phyloP scores from a whole-genome alignment of 1,140 invertebrate genomes.

The Magallana angulata region DNA sequence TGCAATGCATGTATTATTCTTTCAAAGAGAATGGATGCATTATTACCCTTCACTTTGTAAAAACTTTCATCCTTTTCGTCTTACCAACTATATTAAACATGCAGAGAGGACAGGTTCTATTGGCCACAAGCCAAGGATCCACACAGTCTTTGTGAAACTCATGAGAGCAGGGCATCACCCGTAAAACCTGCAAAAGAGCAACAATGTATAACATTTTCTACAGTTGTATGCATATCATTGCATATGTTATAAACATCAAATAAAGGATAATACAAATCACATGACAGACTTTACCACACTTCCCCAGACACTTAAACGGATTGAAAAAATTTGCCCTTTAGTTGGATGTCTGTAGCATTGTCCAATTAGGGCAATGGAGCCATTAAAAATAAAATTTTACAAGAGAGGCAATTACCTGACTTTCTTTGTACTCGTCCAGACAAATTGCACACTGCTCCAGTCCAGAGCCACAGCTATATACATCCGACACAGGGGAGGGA shows the following conservation, averaged over 20 bases:
- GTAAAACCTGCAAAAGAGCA: conserved; percentile 84
- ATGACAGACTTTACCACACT: too few relatives aligned
- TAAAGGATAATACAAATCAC: too few relatives aligned
- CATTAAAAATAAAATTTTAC: too few relatives aligned
- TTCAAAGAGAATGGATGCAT: too few relatives aligned
- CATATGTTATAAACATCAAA: not conserved
- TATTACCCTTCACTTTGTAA: too few relatives aligned
- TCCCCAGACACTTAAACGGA: too few relatives aligned
- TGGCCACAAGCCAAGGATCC: conserved; percentile 91
- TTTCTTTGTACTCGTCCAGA: conserved; percentile 79
- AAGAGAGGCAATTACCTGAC: conserved; percentile 66
- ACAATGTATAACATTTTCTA: not conserved
- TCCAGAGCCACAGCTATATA: conserved; percentile 68
- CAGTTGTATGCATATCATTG: not conserved
- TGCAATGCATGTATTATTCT: too few relatives aligned
- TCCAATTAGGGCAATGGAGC: too few relatives aligned
- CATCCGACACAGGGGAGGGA: conserved; percentile 58
- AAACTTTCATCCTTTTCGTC: not conserved
- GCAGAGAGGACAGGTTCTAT: conserved; percentile 78
- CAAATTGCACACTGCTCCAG: conserved; percentile 79
- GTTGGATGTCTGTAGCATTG: too few relatives aligned
- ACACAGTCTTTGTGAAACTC: conserved; percentile 97
- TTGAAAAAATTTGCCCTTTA: too few relatives aligned
- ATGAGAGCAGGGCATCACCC: conserved; percentile 94
- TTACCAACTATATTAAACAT: conserved; percentile 79